These are phyloP conservation scores for Exaiptasia diaphana DNA, from an alignment of 64 coral and sea anemone species.

Conservation along the genomic window DNA sequence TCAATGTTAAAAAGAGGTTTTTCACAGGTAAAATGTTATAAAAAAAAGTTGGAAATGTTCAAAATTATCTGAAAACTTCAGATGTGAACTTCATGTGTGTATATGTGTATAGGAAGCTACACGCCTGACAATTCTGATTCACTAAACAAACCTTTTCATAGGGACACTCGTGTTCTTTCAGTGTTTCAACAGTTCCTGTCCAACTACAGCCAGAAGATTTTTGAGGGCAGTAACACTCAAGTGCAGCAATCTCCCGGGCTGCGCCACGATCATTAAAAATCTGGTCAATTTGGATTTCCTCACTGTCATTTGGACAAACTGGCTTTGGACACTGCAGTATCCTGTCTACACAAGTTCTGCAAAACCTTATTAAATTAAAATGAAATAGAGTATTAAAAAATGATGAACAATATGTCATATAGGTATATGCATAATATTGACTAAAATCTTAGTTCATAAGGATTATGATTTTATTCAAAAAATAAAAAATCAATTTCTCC, in stretches of 20 bases:
- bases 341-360: constrained; percentile 28
- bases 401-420: background rate
- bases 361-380: constrained; percentile 55
- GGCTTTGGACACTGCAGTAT: constrained; percentile 26
- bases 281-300: background rate
- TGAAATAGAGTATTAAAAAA: background rate
- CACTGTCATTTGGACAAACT: constrained; percentile 54
- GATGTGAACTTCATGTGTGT: no score
- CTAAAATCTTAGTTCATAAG: background rate
- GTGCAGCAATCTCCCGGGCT: constrained; percentile 23
- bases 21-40: no score
- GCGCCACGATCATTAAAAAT: constrained; percentile 66
- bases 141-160: constrained; percentile 21
- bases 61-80: no score
- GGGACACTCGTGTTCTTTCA: constrained; percentile 44
- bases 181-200: constrained; percentile 20
- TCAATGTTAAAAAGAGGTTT: no score
- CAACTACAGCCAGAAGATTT: constrained; percentile 61
- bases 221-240: constrained; percentile 60
- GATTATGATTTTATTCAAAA: background rate
- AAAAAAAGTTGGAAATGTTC: no score
- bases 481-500: background rate
- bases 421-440: background rate
- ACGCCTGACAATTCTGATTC: no score
- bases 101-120: no score